phyloP scores from a whole-genome alignment of 2,888 invertebrate species.

The Leptothorax acervorum region DNA sequence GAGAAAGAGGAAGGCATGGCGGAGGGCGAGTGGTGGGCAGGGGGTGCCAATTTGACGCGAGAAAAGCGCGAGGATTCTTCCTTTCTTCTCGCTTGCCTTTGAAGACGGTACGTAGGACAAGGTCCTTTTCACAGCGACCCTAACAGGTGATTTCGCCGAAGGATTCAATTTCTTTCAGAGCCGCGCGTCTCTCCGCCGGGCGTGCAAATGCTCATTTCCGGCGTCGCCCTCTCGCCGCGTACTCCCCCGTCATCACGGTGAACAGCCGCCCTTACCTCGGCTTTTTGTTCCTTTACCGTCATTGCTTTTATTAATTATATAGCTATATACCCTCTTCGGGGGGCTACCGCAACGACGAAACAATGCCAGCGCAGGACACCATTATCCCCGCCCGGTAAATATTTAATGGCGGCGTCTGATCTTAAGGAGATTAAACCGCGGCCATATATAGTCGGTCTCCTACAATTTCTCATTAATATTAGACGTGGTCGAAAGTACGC shows the following conservation, averaged over 20 bases:
- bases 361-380: conserved; percentile 58
- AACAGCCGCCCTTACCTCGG: background rate
- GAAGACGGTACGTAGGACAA: conserved; percentile 58
- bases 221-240: conserved; percentile 39
- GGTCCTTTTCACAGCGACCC: conserved; percentile 69
- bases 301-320: conserved; percentile 72
- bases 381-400: conserved; percentile 69
- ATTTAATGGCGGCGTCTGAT: conserved; percentile 68
- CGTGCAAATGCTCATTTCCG: conserved; percentile 72
- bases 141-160: conserved; percentile 73
- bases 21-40: background rate
- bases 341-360: conserved; percentile 55
- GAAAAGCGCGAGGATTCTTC: conserved; percentile 59
- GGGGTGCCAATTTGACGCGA: conserved; percentile 72
- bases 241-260: background rate
- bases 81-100: conserved; percentile 64
- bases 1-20: conserved; percentile 34
- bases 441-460: conserved; percentile 46
- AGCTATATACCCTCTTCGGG: conserved; percentile 42
- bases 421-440: conserved; percentile 73
- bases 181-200: conserved; percentile 21
- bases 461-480: conserved; percentile 72
- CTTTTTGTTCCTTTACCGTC: conserved; percentile 41
- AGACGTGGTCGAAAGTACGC: conserved; percentile 63
- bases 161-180: conserved; percentile 73